Base-by-base conservation (phyloP, 2,113 vertebrate species). In the Anolis sagrei region DNA sequence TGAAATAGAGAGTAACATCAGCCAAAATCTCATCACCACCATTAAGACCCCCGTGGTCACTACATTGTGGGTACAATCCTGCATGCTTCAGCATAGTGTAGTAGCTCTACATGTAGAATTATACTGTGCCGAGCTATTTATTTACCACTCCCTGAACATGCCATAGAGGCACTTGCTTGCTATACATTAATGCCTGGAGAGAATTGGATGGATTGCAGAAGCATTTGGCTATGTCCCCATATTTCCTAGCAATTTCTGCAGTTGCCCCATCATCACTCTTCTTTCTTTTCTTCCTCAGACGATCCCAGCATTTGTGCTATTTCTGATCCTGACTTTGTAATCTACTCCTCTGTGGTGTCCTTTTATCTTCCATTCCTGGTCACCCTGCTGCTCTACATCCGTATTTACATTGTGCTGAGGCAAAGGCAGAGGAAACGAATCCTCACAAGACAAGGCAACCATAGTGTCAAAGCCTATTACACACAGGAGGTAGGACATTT, bases 311-410 rank as follows among this genome's bases (percentile, higher is more conserved):
- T 98, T 92, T 99, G 98, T 95, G 98, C 98, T 88, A 99, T 99
- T 95, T 98, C 98, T 93, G 98, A 99, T 92, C 98, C 98, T 1
- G 96, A 97, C 86, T 99, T 99, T 93, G 94, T 99, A 87, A 97
- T 99, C 94, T 99, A 98, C 95, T 99, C 98, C 73, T 99, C 98
- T 25, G 95, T 99, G 91, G 97, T 98, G 89, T 99, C 98, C 89
- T 99, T 99, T 96, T 99, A 99, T 91, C 93, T 98, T 94, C 98
- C 98, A 23, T 99, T 99, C 78, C 85, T 97, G 79, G 97, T 99
- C 92, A 99, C 97, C 5, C 95, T 99, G 92, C 95, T 99, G 82
- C 97, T 99, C 88, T 99, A 99, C 70, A 95, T 98, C 83, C 97
- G 98, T 89, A 99, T 99, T 94, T 99, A 98, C 76, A 82, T 99